Percentiles rank a stretch among this genome's conserved stretches.
Evolutionary conservation across 2,797 vertebrate genomes (phyloP).

Genomic region (Rachycentron canadum): DNA sequence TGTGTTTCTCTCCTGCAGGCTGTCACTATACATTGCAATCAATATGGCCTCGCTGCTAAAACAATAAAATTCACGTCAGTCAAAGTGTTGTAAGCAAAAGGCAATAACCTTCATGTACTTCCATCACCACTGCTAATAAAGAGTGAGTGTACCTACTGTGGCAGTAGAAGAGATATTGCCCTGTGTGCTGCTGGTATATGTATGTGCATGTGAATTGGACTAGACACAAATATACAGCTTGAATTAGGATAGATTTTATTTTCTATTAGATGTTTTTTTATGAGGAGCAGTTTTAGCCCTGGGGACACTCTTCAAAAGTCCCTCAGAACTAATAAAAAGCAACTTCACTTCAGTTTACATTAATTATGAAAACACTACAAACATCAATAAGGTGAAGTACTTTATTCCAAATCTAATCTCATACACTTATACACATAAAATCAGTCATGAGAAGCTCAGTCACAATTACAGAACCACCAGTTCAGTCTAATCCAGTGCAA

Average conservation of each 20-base stretch:
- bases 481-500: slow-evolving; percentile 35
- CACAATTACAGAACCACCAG: slow-evolving; percentile 8
- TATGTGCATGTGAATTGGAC: slow-evolving; percentile 54
- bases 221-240: slow-evolving; percentile 54
- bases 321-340: slow-evolving; percentile 46
- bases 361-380: slow-evolving; percentile 11
- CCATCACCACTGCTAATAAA: slow-evolving; percentile 67
- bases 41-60: slow-evolving; percentile 64
- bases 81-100: slow-evolving; percentile 71
- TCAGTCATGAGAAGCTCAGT: not conserved
- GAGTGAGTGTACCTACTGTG: slow-evolving; percentile 52
- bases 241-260: slow-evolving; percentile 58
- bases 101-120: slow-evolving; percentile 71
- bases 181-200: slow-evolving; percentile 22
- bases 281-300: slow-evolving; percentile 11
- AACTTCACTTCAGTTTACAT: slow-evolving; percentile 15
- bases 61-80: slow-evolving; percentile 76
- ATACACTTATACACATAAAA: slow-evolving; percentile 10
- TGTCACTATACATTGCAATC: slow-evolving; percentile 74
- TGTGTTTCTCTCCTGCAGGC: slow-evolving; percentile 43
- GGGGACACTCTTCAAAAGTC: slow-evolving; percentile 31
- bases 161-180: slow-evolving; percentile 57
- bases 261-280: slow-evolving; percentile 37
- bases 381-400: not conserved
- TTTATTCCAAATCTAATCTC: slow-evolving; percentile 4